These are phyloP conservation scores for Peromyscus leucopus DNA, from an alignment of 2,113 vertebrate genomes.

Conservation along the genomic window DNA sequence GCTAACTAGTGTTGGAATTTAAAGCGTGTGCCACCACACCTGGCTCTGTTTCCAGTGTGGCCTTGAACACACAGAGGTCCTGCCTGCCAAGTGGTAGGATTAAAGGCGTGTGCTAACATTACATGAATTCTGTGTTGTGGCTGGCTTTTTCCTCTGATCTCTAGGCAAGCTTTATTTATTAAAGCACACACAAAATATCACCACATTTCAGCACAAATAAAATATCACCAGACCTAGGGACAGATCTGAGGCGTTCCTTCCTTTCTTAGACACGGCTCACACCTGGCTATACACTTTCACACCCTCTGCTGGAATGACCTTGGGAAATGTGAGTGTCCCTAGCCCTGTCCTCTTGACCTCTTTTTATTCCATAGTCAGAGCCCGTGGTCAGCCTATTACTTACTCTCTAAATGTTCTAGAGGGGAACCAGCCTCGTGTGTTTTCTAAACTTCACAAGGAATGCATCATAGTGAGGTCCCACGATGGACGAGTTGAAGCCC, in stretches of 20 bases:
- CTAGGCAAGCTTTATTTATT: no score
- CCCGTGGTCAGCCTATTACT: not conserved
- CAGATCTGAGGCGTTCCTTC: not conserved
- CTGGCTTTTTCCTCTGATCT: no score
- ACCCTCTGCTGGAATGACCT: not conserved
- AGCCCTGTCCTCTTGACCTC: not conserved
- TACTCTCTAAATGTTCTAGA: not conserved
- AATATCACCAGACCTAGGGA: not conserved
- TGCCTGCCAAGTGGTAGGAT: no score
- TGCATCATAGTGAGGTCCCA: no score
- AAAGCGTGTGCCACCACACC: no score
- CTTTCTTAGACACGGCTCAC: not conserved
- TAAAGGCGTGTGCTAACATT: no score
- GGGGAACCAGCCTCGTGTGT: not conserved
- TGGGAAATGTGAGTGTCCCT: not conserved
- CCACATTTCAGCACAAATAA: no score
- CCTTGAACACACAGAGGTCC: no score
- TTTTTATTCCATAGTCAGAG: not conserved
- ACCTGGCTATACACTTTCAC: not conserved
- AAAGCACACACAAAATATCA: no score
- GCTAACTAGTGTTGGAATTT: no score
- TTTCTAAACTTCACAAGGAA: not conserved
- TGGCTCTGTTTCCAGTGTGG: no score
- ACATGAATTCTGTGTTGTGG: no score
- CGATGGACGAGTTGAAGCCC: not conserved